A percentile compares a stretch with the other conserved stretches of the same genome.
Evolutionary conservation across 2,113 vertebrate genomes (phyloP).

Genomic region (Spea bombifrons): DNA sequence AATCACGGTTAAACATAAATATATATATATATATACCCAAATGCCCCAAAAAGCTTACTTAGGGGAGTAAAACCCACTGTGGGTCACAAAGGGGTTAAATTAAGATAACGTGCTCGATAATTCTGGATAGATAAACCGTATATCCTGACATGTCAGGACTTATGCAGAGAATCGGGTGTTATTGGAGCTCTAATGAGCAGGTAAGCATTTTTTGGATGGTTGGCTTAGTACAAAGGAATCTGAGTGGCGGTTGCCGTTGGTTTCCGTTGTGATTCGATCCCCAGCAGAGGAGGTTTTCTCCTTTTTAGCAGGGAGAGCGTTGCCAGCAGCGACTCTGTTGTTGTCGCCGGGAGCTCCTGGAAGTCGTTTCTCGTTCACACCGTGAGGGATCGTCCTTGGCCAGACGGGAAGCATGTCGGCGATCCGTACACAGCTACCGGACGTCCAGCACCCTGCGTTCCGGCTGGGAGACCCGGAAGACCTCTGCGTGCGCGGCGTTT

Average conservation of each 20-base stretch:
- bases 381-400: constrained; percentile 26
- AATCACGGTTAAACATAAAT: no score
- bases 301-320: not conserved
- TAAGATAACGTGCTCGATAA: no score
- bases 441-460: constrained; percentile 30
- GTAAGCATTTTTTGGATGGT: not conserved
- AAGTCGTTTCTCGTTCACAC: not conserved
- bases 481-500: constrained; percentile 36
- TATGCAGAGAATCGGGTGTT: no score
- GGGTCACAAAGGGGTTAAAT: no score
- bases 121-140: no score
- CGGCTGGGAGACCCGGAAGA: constrained; percentile 30
- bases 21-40: no score
- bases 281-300: constrained; percentile 19
- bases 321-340: constrained; percentile 45
- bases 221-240: not conserved
- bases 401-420: constrained; percentile 1
- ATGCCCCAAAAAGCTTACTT: no score
- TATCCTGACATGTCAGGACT: no score
- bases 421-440: constrained; percentile 34
- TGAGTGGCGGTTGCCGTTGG: not conserved
- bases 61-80: no score
- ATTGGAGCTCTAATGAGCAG: no score
- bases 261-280: constrained; percentile 17
- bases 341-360: constrained; percentile 14